A percentile compares a stretch with the other conserved stretches of the same genome.
phyloP scores from a whole-genome alignment of 2,888 invertebrate species.

The Heteropelma amictum region DNA sequence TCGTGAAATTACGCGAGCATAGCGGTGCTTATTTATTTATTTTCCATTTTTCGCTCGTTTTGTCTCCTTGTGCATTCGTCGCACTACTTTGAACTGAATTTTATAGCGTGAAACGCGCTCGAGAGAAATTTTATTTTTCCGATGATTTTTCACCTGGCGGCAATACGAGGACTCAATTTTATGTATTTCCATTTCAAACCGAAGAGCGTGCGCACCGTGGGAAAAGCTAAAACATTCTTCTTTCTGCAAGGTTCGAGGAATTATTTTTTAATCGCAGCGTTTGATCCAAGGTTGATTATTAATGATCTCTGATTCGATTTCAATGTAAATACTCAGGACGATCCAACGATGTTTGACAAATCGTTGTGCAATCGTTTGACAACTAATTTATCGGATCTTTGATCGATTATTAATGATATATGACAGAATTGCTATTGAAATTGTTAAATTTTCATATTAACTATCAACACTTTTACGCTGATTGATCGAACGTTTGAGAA shows the following conservation, averaged over 20 bases:
- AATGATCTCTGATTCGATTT: conserved; percentile 14
- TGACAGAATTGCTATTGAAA: background rate
- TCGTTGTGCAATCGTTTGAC: background rate
- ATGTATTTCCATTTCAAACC: background rate
- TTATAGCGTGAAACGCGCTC: conserved; percentile 45
- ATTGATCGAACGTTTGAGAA: background rate
- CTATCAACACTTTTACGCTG: background rate
- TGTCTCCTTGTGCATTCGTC: background rate
- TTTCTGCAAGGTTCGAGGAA: background rate
- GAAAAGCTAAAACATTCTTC: background rate
- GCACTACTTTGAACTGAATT: conserved; percentile 20
- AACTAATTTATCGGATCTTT: background rate
- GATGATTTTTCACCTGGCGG: background rate
- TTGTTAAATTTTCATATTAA: background rate
- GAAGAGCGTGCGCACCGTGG: background rate
- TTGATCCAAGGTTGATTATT: background rate
- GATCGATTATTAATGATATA: conserved; percentile 9
- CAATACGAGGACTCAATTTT: background rate
- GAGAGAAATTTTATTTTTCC: conserved; percentile 16
- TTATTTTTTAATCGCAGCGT: background rate
- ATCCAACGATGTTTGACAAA: conserved; percentile 1
- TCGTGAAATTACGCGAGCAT: conserved; percentile 11
- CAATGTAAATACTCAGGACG: background rate
- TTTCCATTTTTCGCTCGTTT: conserved; percentile 21
- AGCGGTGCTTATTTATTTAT: conserved; percentile 8